Base-by-base conservation (phyloP, 1,140 invertebrate species). In the Pollicipes pollicipes region DNA sequence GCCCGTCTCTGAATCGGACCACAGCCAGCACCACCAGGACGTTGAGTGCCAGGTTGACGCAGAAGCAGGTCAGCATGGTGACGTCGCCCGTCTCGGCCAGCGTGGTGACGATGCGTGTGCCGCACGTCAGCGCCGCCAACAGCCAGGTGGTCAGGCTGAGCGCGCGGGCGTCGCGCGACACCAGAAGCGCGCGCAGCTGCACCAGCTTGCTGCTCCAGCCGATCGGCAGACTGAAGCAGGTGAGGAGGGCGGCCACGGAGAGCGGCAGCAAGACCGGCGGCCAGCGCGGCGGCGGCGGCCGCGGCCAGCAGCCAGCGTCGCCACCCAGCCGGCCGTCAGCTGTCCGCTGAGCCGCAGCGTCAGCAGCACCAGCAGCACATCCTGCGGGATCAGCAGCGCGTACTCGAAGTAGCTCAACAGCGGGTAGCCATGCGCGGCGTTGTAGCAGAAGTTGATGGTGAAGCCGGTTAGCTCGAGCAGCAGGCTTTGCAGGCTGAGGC, bases 281-380 rank as follows among this genome's bases (percentile, higher is more conserved):
- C n/a, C n/a, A 29, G 27, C 2, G 6, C 64, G 8, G 64, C 64
- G 8, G n/a, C 64, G 3, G 26, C 64, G 8, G 64, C 64, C 3
- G 28, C 27, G 28, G 27, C 64, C n/a, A n/a, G 64, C 27, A 1
- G 3, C 10, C 64, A 66, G 28, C 64, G 64, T n/a, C 3, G 64
- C 27, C 17, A 66, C 64, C 27, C 64, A 28, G 64, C 64, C n/a
- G 64, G 26, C n/a, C n/a, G n/a, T 27, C 64, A 66, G 64, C n/a
- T n/a, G n/a, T 8, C 64, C 64, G n/a, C 27, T 29, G 27, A 29
- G n/a, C 27, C 28, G n/a, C 64, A 66, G 64, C 64, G 28, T 29
- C n/a, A 66, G 64, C n/a, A 66, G n/a, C n/a, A 66, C 10, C 64
- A 66, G 28, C 64, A 66, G 64, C 64, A 66, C 64, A n/a, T 66